Conservation (phyloP, 2,113 vertebrate genomes). For the Thamnophis sirtalis region DNA sequence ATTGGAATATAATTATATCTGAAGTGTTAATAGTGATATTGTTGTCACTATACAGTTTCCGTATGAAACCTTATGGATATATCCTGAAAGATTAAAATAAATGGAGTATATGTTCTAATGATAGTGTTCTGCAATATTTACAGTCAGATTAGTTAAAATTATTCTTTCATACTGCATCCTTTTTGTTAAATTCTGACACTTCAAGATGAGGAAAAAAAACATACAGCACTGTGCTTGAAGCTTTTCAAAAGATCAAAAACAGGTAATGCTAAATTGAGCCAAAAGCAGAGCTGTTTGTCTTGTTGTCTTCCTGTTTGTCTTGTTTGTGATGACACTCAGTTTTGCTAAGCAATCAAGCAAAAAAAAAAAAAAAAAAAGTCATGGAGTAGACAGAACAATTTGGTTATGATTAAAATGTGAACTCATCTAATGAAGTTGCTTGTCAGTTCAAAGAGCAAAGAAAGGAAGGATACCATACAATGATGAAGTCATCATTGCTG, state of each 20-base stretch:
- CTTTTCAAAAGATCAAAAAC: neutral
- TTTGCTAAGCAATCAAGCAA: neutral
- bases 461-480: neutral
- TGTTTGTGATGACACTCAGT: neutral
- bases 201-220: neutral
- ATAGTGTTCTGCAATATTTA: neutral
- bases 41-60: neutral
- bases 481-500: neutral
- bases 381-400: neutral
- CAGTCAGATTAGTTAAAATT: fast-evolving
- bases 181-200: neutral
- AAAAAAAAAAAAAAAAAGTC: neutral
- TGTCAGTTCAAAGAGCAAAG: neutral
- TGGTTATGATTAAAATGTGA: neutral
- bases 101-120: constrained; percentile 22
- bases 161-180: neutral
- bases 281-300: neutral
- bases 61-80: neutral
- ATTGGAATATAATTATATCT: constrained; percentile 34
- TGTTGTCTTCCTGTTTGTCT: neutral
- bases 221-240: neutral
- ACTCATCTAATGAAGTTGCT: neutral
- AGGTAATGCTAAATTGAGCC: neutral
- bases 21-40: constrained; percentile 18
- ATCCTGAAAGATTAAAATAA: constrained; percentile 41